These are phyloP conservation scores for Pseudopipra pipra DNA, from an alignment of 2,113 vertebrate species.

Conservation along the genomic window DNA sequence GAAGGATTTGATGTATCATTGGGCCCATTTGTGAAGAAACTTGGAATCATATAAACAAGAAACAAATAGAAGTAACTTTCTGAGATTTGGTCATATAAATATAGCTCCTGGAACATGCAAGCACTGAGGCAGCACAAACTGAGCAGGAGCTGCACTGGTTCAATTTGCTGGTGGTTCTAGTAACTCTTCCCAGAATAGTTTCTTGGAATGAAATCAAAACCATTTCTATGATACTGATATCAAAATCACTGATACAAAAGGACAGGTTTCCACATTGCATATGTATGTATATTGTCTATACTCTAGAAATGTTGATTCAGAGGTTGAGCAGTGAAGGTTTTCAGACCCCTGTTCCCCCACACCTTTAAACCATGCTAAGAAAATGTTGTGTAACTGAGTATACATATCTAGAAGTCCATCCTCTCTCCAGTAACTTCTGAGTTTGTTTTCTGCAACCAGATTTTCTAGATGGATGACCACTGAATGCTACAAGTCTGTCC, in stretches of 20 bases:
- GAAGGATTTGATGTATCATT: neutral
- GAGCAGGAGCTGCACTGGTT: neutral
- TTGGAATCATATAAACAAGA: neutral
- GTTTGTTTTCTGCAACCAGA: neutral
- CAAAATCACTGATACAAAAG: neutral
- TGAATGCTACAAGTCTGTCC: neutral
- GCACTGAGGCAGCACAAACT: neutral
- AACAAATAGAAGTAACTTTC: neutral
- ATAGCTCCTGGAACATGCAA: neutral
- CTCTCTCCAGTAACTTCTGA: neutral
- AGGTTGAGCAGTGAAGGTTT: neutral
- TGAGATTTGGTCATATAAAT: neutral
- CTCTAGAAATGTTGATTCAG: neutral
- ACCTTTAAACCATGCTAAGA: neutral
- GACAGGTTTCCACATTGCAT: neutral
- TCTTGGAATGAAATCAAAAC: neutral
- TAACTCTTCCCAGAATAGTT: neutral
- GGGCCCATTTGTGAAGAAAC: neutral
- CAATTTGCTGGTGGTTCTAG: neutral
- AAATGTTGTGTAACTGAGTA: neutral
- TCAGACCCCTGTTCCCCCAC: neutral
- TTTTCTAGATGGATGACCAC: neutral
- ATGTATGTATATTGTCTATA: neutral
- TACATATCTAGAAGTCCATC: neutral
- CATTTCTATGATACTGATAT: neutral